These are phyloP conservation scores for Conus canariensis DNA, from an alignment of 2,888 invertebrate genomes.

Conservation along the genomic window DNA sequence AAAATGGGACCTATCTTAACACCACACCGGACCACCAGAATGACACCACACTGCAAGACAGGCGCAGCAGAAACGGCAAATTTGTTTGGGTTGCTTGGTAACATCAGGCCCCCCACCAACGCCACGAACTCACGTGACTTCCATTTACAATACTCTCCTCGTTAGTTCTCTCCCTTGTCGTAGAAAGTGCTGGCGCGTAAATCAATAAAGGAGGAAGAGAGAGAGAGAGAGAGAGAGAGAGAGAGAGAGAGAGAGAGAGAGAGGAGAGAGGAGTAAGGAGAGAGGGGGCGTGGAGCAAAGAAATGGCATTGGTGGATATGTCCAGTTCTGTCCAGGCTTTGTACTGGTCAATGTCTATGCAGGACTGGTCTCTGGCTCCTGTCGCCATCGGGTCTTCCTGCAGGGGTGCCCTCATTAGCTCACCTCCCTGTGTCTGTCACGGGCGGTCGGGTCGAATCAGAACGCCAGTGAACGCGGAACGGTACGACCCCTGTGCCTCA, in stretches of 20 bases:
- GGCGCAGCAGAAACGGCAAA: not conserved
- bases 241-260: not conserved
- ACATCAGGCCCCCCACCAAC: not conserved
- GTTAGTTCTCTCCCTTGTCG: no score
- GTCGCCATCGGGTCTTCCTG: no score
- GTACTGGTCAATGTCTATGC: no score
- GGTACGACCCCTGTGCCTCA: not conserved
- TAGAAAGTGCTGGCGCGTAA: not conserved
- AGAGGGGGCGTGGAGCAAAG: not conserved
- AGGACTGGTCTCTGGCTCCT: no score
- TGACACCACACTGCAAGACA: not conserved
- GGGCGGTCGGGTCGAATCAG: not conserved
- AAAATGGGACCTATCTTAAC: no score
- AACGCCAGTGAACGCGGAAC: not conserved
- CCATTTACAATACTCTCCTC: no score
- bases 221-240: not conserved
- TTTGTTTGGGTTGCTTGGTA: not conserved
- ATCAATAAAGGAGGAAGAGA: not conserved
- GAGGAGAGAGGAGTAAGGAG: not conserved
- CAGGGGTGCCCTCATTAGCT: no score
- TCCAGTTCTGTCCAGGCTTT: no score
- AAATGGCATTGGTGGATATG: no score
- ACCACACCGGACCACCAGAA: no score
- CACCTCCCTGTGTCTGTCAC: not conserved
- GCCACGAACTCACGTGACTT: no score